These are phyloP conservation scores for Poicephalus meyeri DNA, from an alignment of 2,113 vertebrate species.

Conservation along the genomic window DNA sequence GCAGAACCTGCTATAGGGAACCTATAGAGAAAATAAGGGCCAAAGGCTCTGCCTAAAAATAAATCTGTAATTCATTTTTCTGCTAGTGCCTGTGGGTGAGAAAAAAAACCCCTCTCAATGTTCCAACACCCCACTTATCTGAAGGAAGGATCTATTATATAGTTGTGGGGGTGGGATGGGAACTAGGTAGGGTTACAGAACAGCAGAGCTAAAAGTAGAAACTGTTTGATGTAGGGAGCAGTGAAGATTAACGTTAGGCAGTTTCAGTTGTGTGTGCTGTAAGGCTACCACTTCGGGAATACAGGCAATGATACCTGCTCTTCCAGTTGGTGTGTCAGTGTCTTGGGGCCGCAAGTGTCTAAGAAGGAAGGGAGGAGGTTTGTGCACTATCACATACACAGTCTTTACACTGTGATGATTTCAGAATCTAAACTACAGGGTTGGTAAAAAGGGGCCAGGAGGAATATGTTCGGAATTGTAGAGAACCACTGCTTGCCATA, in stretches of 20 bases:
- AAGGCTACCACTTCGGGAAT: neutral
- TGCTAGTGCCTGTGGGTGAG: conserved; percentile 49
- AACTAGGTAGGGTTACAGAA: conserved; percentile 61
- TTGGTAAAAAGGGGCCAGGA: neutral
- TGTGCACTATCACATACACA: rapidly evolving
- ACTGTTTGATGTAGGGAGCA: conserved; percentile 45
- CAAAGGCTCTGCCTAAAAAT: conserved; percentile 58
- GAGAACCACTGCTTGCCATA: neutral
- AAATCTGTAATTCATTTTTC: conserved; percentile 55
- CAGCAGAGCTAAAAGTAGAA: conserved; percentile 56
- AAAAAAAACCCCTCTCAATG: neutral
- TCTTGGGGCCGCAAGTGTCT: rapidly evolving
- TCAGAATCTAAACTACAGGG: neutral
- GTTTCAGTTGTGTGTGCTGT: neutral
- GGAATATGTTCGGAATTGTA: neutral
- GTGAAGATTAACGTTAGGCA: neutral
- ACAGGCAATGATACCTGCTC: neutral
- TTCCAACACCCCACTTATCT: conserved; percentile 61
- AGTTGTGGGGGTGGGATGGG: conserved; percentile 53
- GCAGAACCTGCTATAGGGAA: neutral
- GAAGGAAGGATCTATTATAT: conserved; percentile 59
- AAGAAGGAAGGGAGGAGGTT: neutral
- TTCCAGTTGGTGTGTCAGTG: neutral
- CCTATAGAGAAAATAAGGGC: conserved; percentile 7
- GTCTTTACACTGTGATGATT: neutral